Conservation (phyloP, 2,888 invertebrate genomes). For the Trichopoda pennipes region DNA sequence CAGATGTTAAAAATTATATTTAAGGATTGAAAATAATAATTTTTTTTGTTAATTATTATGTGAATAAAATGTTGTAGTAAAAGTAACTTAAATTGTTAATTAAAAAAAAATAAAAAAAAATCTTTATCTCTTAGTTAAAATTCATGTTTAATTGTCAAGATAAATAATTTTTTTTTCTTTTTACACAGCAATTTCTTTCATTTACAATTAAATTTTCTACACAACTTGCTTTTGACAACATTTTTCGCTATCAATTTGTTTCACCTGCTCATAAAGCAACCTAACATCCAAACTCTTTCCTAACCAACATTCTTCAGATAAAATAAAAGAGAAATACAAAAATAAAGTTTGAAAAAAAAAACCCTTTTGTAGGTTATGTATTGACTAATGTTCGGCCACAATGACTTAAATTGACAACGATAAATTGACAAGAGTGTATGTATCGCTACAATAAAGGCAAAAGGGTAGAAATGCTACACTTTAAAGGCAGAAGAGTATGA, state of each 20-base stretch:
- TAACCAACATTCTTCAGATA: neutral
- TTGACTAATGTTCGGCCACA: slow-evolving; percentile 66
- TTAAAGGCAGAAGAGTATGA: neutral
- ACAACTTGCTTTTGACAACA: neutral
- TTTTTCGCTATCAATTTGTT: neutral
- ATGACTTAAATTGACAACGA: slow-evolving; percentile 49
- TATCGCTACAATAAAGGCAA: neutral
- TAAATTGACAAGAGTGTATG: slow-evolving; percentile 18
- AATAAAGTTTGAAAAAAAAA: slow-evolving; percentile 1
- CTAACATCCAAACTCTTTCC: neutral
- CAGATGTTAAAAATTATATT: too few relatives aligned
- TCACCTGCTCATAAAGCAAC: neutral
- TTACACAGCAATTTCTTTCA: neutral
- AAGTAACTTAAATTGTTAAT: too few relatives aligned
- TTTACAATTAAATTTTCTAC: neutral
- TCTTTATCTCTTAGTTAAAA: too few relatives aligned
- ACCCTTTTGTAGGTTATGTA: neutral
- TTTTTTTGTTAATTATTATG: too few relatives aligned
- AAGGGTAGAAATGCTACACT: too few relatives aligned
- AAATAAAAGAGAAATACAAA: neutral
- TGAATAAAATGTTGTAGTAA: too few relatives aligned
- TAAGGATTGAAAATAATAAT: too few relatives aligned
- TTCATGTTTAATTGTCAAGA: neutral
- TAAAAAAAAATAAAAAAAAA: too few relatives aligned
- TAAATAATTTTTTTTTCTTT: neutral